Percentiles rank a stretch among this genome's conserved stretches.
phyloP scores from a whole-genome alignment of 1,140 invertebrate genomes.

The Piezodorus guildinii region DNA sequence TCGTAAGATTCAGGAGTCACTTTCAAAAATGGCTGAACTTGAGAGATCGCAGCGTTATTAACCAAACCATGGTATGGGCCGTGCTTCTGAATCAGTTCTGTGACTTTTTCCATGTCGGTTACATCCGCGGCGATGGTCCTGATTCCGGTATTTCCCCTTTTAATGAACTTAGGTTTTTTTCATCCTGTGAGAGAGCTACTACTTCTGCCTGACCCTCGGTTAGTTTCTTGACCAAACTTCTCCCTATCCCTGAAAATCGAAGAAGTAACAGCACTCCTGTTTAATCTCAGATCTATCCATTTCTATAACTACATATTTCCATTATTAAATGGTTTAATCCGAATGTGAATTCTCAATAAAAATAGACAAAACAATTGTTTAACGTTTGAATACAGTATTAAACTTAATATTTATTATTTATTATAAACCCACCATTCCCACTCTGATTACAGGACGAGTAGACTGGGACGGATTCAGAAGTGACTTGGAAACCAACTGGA shows the following conservation, averaged over 20 bases:
- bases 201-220: constrained; percentile 53
- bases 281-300: too few species aligned
- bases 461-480: too few species aligned
- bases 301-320: too few species aligned
- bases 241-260: constrained; percentile 60
- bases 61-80: constrained; percentile 61
- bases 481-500: too few species aligned
- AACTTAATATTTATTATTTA: too few species aligned
- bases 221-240: constrained; percentile 51
- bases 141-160: constrained; percentile 49
- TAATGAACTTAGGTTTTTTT: constrained; percentile 51
- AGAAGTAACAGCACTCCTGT: too few species aligned
- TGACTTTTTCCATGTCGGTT: constrained; percentile 61
- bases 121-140: constrained; percentile 57
- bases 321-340: too few species aligned
- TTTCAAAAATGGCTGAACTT: constrained; percentile 49
- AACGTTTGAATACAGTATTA: too few species aligned
- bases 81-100: constrained; percentile 40
- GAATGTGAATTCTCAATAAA: too few species aligned
- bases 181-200: constrained; percentile 57
- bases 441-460: too few species aligned
- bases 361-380: too few species aligned
- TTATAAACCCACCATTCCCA: too few species aligned
- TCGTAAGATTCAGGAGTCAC: constrained; percentile 56
- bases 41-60: constrained; percentile 66